These are phyloP conservation scores for Stegostoma tigrinum DNA, from an alignment of 2,113 vertebrate species.

Conservation along the genomic window DNA sequence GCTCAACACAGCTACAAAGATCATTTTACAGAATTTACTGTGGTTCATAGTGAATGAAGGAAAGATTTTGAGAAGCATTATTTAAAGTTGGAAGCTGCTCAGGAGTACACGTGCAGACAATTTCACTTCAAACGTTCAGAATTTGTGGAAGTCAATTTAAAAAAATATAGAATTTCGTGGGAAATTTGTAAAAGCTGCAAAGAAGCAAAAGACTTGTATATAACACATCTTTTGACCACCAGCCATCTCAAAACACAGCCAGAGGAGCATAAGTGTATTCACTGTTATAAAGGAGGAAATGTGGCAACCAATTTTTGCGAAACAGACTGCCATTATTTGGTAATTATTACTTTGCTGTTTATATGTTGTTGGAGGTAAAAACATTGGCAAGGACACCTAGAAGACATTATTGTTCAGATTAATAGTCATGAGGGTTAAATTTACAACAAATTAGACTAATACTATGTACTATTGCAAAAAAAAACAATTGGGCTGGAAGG, in stretches of 20 bases:
- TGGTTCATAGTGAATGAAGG: not conserved
- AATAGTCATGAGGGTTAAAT: not conserved
- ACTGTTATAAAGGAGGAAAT: too few species aligned
- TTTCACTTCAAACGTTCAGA: not conserved
- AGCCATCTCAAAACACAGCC: too few species aligned
- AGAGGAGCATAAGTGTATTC: too few species aligned
- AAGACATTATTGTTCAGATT: not conserved
- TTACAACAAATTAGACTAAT: not conserved
- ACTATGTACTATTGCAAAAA: not conserved
- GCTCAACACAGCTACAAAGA: not conserved
- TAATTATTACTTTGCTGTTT: too few species aligned
- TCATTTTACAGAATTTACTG: not conserved
- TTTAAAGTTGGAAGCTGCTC: not conserved
- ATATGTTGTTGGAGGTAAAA: too few species aligned
- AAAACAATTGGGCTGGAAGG: not conserved
- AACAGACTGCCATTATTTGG: too few species aligned
- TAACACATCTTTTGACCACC: too few species aligned
- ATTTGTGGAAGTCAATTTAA: not conserved
- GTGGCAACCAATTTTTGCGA: too few species aligned
- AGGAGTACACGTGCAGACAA: not conserved
- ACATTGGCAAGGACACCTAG: too few species aligned
- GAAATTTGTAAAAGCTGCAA: not conserved
- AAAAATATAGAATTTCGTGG: not conserved
- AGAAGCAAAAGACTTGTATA: too few species aligned
- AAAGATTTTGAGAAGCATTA: not conserved